A percentile compares a stretch with the other conserved stretches of the same genome.
Evolutionary conservation across 1,140 invertebrate species (phyloP).

Genomic region (Penaeus vannamei): DNA sequence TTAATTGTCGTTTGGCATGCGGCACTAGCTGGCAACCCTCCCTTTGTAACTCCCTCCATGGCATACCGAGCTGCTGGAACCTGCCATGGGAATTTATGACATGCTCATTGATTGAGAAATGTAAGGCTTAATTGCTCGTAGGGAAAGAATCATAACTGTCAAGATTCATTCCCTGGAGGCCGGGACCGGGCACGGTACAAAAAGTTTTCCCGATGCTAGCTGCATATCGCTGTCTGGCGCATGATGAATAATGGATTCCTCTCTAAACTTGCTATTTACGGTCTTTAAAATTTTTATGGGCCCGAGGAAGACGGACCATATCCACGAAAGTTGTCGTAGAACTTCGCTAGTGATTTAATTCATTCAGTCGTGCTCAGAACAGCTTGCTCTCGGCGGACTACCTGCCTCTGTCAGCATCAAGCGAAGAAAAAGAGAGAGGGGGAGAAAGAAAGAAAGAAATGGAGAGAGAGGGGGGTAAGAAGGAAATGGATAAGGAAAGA

Average conservation of each 20-base stretch:
- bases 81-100: too few species aligned
- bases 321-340: too few species aligned
- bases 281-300: conserved; percentile 41
- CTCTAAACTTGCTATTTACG: conserved; percentile 48
- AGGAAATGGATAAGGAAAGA: not conserved
- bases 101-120: too few species aligned
- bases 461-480: not conserved
- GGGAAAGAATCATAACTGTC: too few species aligned
- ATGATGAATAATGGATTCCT: conserved; percentile 51
- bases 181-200: conserved; percentile 33
- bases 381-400: too few species aligned
- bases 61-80: too few species aligned
- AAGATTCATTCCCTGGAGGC: too few species aligned
- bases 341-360: too few species aligned
- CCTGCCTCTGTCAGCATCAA: not conserved
- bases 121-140: too few species aligned
- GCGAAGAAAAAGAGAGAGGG: not conserved
- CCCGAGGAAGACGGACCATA: too few species aligned
- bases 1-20: conserved; percentile 51
- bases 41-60: not conserved
- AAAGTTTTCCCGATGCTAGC: conserved; percentile 29
- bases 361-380: too few species aligned
- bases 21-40: conserved; percentile 28
- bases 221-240: conserved; percentile 50
- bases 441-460: not conserved